Evolutionary conservation across 2,888 invertebrate species (phyloP).

Genomic region (Cataglyphis livida): DNA sequence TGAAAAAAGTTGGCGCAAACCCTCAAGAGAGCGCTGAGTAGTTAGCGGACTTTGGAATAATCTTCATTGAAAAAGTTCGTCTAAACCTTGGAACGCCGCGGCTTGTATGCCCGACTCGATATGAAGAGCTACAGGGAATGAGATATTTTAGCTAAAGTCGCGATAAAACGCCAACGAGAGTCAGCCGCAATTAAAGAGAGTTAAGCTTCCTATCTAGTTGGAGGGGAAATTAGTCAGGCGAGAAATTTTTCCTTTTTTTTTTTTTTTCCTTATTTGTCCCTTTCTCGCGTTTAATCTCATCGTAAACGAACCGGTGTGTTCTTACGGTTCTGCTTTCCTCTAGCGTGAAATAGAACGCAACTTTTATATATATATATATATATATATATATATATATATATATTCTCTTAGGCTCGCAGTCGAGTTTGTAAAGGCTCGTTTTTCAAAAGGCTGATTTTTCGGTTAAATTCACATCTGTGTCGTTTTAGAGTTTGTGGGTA

Average conservation of each 20-base stretch:
- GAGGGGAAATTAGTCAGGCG: slow-evolving; percentile 37
- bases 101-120: slow-evolving; percentile 66
- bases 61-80: slow-evolving; percentile 85
- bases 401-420: slow-evolving; percentile 21
- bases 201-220: slow-evolving; percentile 43
- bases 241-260: background rate
- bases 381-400: background rate
- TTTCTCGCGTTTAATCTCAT: slow-evolving; percentile 16
- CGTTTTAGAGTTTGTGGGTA: slow-evolving; percentile 58
- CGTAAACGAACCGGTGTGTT: background rate
- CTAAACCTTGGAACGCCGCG: slow-evolving; percentile 73
- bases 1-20: slow-evolving; percentile 82
- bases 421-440: slow-evolving; percentile 69
- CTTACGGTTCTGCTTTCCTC: slow-evolving; percentile 8
- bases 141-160: slow-evolving; percentile 54
- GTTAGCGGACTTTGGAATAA: slow-evolving; percentile 84
- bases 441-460: slow-evolving; percentile 76
- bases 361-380: background rate
- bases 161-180: slow-evolving; percentile 57
- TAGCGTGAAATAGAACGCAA: slow-evolving; percentile 56
- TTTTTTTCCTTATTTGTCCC: slow-evolving; percentile 1
- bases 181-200: slow-evolving; percentile 48
- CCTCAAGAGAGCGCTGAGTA: slow-evolving; percentile 81
- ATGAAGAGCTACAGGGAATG: slow-evolving; percentile 64
- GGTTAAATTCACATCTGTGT: slow-evolving; percentile 75